Percentiles rank a stretch among this genome's conserved stretches.
These are phyloP conservation scores for Capromys pilorides DNA, from an alignment of 2,797 vertebrate genomes.

Conservation along the genomic window DNA sequence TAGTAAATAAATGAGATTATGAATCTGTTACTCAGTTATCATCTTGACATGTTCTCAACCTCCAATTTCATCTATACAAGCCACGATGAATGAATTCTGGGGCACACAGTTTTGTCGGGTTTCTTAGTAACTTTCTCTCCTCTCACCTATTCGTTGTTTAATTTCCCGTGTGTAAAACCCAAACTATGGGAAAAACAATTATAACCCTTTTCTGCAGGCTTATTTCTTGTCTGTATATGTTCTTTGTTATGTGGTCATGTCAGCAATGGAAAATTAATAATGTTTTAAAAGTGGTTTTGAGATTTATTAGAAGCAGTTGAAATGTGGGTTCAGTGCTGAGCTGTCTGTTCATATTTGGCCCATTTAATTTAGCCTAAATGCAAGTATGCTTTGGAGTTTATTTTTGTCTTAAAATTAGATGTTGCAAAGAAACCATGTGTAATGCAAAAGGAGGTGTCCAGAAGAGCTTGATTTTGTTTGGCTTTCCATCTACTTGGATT, in stretches of 20 bases:
- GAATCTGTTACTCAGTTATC: too few species aligned
- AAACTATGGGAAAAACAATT: conserved; percentile 53
- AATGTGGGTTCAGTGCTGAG: conserved; percentile 69
- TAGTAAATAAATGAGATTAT: neutral
- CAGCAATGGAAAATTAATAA: conserved; percentile 71
- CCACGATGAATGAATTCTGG: neutral
- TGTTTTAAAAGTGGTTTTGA: conserved; percentile 5
- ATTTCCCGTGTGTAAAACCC: neutral
- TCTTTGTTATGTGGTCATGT: conserved; percentile 69
- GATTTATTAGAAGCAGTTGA: conserved; percentile 62
- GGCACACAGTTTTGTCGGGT: rapidly evolving
- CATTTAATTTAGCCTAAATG: conserved; percentile 52
- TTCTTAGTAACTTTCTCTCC: neutral
- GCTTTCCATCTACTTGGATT: neutral
- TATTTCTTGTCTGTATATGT: conserved; percentile 45
- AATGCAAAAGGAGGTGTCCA: neutral
- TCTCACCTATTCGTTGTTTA: neutral
- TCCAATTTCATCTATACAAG: neutral
- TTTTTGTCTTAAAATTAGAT: conserved; percentile 3
- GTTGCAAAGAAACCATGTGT: neutral
- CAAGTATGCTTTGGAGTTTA: neutral
- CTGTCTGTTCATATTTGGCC: conserved; percentile 44
- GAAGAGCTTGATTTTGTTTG: neutral
- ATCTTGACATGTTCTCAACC: rapidly evolving
- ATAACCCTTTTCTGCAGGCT: conserved; percentile 45